These are phyloP conservation scores for Mya arenaria DNA, from an alignment of 1,140 invertebrate species.

Conservation along the genomic window DNA sequence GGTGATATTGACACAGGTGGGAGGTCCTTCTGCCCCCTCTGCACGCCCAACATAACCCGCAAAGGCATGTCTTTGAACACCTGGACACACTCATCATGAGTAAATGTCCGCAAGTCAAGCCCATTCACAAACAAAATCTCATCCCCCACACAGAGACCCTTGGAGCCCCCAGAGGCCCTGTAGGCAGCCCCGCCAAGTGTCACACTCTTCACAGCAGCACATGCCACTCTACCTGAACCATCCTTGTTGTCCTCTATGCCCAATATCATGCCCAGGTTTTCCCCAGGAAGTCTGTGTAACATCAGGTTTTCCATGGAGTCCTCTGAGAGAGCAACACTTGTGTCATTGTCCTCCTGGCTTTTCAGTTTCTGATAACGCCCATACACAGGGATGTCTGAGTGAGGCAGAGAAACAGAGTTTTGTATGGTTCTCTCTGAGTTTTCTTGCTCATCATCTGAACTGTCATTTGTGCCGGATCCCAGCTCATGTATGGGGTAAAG, in stretches of 20 bases:
- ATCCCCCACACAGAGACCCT: slow-evolving; percentile 87
- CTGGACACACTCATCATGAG: slow-evolving; percentile 92
- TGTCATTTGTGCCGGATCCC: slow-evolving; percentile 28
- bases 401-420: slow-evolving; percentile 48
- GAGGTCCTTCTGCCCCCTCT: slow-evolving; percentile 50
- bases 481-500: slow-evolving; percentile 47
- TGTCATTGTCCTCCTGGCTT: neutral
- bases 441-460: slow-evolving; percentile 24
- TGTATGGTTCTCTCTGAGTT: slow-evolving; percentile 46
- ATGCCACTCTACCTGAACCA: slow-evolving; percentile 85
- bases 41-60: slow-evolving; percentile 67
- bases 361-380: slow-evolving; percentile 57
- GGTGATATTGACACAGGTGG: slow-evolving; percentile 48
- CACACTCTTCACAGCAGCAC: slow-evolving; percentile 94
- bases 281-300: slow-evolving; percentile 90
- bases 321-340: neutral
- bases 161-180: slow-evolving; percentile 88
- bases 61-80: slow-evolving; percentile 80
- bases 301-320: slow-evolving; percentile 84
- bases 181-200: slow-evolving; percentile 92
- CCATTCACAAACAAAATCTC: slow-evolving; percentile 93
- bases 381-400: slow-evolving; percentile 53
- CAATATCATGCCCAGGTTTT: slow-evolving; percentile 93
- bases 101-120: slow-evolving; percentile 88
- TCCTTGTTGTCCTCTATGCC: slow-evolving; percentile 93